These are phyloP conservation scores for Hypomecis atomaria DNA, from an alignment of 2,888 invertebrate species.

Conservation along the genomic window DNA sequence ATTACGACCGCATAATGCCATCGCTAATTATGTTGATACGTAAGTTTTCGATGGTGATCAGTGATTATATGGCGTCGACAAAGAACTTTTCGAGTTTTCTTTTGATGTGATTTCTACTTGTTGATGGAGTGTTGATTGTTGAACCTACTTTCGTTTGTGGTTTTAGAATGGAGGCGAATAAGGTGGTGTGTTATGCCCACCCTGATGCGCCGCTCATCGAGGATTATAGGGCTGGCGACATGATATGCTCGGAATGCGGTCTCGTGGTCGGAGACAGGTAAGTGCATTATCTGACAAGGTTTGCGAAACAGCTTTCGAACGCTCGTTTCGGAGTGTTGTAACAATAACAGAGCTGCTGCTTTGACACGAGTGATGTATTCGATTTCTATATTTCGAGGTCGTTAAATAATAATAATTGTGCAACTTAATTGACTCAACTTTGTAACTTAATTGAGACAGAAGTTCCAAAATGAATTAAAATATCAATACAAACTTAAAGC, in stretches of 20 bases:
- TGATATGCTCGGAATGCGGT: conserved; percentile 99
- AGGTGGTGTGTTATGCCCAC: conserved; percentile 96
- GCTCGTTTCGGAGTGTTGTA: conserved; percentile 50
- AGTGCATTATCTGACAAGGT: conserved; percentile 60
- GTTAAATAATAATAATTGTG: conserved; percentile 50
- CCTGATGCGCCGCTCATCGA: conserved; percentile 98
- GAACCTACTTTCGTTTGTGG: conserved; percentile 70
- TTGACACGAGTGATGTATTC: conserved; percentile 53
- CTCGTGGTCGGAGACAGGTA: conserved; percentile 99
- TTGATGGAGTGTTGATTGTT: conserved; percentile 55
- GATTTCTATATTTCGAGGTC: conserved; percentile 61
- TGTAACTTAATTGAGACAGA: conserved; percentile 48
- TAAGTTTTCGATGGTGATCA: conserved; percentile 56
- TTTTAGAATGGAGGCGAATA: conserved; percentile 88
- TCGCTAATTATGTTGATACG: conserved; percentile 52
- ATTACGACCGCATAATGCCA: conserved; percentile 52
- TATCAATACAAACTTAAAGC: conserved; percentile 35
- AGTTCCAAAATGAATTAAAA: conserved; percentile 39
- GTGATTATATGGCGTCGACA: conserved; percentile 44
- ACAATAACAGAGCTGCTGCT: conserved; percentile 55
- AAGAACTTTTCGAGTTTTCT: conserved; percentile 45
- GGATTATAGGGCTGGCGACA: conserved; percentile 99
- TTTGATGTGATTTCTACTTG: conserved; percentile 67
- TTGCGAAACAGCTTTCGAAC: conserved; percentile 64
- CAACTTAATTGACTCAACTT: conserved; percentile 47